Conservation (phyloP, 2,888 invertebrate genomes). For the Peribatodes rhomboidaria region DNA sequence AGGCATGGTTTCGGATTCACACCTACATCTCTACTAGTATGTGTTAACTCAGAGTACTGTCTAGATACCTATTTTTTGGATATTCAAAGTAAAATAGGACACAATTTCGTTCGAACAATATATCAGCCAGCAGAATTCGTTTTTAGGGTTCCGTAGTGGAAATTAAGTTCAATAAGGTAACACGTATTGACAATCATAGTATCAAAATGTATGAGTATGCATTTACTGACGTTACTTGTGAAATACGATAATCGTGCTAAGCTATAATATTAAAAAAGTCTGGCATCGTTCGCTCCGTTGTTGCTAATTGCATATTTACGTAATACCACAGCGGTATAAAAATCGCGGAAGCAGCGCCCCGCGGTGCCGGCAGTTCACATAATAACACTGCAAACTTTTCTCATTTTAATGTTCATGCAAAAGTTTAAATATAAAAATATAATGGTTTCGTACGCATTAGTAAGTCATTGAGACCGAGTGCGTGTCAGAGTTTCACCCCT, state of each 20-base stretch:
- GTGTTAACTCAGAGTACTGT: too few relatives aligned
- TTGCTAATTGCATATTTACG: conserved; percentile 25
- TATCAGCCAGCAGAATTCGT: too few relatives aligned
- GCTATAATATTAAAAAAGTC: conserved; percentile 16
- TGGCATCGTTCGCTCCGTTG: conserved; percentile 9
- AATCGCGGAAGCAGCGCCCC: conserved; percentile 38
- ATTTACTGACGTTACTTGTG: not conserved
- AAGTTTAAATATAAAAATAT: conserved; percentile 86
- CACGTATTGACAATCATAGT: too few relatives aligned
- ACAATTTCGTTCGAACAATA: too few relatives aligned
- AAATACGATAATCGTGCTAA: conserved; percentile 9
- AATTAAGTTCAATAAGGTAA: too few relatives aligned
- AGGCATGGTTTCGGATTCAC: too few relatives aligned
- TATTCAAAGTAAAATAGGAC: too few relatives aligned
- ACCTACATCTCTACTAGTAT: too few relatives aligned
- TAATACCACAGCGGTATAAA: conserved; percentile 29
- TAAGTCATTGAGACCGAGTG: conserved; percentile 84
- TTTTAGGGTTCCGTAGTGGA: too few relatives aligned
- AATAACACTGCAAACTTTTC: conserved; percentile 80
- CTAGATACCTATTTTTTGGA: too few relatives aligned
- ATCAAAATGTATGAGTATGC: not conserved
- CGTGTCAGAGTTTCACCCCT: conserved; percentile 78
- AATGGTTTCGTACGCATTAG: conserved; percentile 85
- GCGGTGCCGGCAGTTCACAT: conserved; percentile 49
- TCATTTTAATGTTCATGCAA: conserved; percentile 83